Conservation (phyloP, 2,797 vertebrate species). For the Apodemus agrarius region DNA sequence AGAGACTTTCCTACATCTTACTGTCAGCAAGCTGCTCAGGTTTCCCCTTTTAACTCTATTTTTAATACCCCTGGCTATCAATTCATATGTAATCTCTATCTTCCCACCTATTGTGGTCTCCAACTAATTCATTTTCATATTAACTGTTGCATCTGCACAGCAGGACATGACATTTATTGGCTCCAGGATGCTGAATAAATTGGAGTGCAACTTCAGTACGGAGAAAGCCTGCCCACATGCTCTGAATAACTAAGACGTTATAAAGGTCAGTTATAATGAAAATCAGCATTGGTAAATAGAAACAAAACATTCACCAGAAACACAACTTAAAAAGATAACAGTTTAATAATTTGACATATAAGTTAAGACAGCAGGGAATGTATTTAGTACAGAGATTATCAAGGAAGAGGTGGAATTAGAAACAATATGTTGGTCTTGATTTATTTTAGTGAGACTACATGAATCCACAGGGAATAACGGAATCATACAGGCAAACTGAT, state of each 20-base stretch:
- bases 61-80: slow-evolving; percentile 50
- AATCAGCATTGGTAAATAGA: slow-evolving; percentile 29
- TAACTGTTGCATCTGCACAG: slow-evolving; percentile 40
- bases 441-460: slow-evolving; percentile 1
- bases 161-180: slow-evolving; percentile 51
- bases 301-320: background rate
- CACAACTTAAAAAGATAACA: background rate
- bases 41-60: background rate
- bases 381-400: background rate
- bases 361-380: background rate
- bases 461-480: background rate
- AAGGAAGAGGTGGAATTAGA: background rate
- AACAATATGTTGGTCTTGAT: slow-evolving; percentile 4
- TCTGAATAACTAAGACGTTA: slow-evolving; percentile 59
- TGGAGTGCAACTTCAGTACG: slow-evolving; percentile 25
- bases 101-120: background rate
- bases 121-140: slow-evolving; percentile 43
- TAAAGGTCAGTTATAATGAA: slow-evolving; percentile 59
- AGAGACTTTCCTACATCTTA: background rate
- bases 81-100: background rate
- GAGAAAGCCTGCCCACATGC: background rate
- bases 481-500: background rate
- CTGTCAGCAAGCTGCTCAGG: background rate
- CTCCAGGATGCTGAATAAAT: slow-evolving; percentile 54
- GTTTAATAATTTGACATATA: background rate